These are phyloP conservation scores for Meloidogyne floridensis DNA, from an alignment of 1,140 invertebrate genomes.

Conservation along the genomic window DNA sequence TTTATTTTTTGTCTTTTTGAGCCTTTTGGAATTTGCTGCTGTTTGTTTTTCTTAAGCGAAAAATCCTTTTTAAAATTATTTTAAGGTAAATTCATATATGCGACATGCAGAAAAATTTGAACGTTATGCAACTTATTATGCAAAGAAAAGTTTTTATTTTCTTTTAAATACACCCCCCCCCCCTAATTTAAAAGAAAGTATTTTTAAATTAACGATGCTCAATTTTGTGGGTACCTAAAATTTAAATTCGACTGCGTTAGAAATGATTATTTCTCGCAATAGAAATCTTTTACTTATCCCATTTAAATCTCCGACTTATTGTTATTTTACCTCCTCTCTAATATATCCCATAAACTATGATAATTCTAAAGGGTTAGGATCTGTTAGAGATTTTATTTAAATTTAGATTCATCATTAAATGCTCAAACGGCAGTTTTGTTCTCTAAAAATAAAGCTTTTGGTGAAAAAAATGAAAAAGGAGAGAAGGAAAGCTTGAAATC, in stretches of 20 bases:
- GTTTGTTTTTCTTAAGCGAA: constrained; percentile 36
- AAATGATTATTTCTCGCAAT: too few species aligned
- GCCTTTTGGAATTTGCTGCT: constrained; percentile 59
- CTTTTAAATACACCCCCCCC: neutral
- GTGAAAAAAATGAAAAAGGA: neutral
- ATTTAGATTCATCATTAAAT: neutral
- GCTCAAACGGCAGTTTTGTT: neutral
- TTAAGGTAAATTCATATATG: constrained; percentile 58
- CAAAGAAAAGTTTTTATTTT: constrained; percentile 27
- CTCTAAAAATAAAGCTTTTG: neutral
- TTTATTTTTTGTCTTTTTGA: constrained; percentile 60
- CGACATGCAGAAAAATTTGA: constrained; percentile 60
- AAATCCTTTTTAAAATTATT: neutral
- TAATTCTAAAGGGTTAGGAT: too few species aligned
- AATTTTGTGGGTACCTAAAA: too few species aligned
- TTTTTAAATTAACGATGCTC: too few species aligned
- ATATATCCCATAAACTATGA: too few species aligned
- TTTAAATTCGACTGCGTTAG: too few species aligned
- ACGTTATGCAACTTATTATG: constrained; percentile 46
- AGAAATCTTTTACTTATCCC: too few species aligned
- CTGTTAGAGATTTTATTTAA: too few species aligned
- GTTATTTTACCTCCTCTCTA: too few species aligned
- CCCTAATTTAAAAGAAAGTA: too few species aligned
- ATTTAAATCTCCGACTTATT: too few species aligned
- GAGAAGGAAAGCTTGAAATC: neutral